Evolutionary conservation across 2,888 invertebrate genomes (phyloP).

Genomic region (Eupithecia tripunctaria): DNA sequence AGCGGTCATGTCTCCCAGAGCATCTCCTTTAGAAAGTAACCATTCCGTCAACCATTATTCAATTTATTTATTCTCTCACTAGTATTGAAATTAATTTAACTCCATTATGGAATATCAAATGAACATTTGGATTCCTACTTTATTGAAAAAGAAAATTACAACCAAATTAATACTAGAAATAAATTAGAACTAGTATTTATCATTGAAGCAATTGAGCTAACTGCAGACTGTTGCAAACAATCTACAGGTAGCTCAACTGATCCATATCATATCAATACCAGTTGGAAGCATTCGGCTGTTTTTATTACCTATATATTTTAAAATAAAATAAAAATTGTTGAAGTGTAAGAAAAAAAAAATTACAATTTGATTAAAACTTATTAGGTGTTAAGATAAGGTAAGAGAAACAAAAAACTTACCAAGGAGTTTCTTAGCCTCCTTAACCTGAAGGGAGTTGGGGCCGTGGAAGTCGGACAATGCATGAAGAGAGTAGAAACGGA

Average conservation of each 20-base stretch:
- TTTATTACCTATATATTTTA: too few relatives aligned
- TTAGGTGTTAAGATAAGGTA: neutral
- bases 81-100: neutral
- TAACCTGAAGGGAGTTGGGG: slow-evolving; percentile 85
- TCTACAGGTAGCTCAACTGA: too few relatives aligned
- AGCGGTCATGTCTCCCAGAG: slow-evolving; percentile 79
- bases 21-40: slow-evolving; percentile 56
- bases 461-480: slow-evolving; percentile 87
- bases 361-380: neutral
- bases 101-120: neutral
- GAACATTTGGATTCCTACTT: neutral
- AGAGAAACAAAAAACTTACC: slow-evolving; percentile 65
- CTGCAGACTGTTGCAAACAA: too few relatives aligned
- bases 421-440: slow-evolving; percentile 87
- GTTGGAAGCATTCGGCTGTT: too few relatives aligned
- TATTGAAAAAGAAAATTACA: too few relatives aligned
- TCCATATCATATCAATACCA: too few relatives aligned
- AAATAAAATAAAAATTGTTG: neutral
- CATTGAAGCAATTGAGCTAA: too few relatives aligned
- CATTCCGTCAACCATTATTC: neutral
- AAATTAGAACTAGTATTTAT: too few relatives aligned
- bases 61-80: neutral
- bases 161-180: too few relatives aligned
- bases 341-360: neutral
- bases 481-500: slow-evolving; percentile 86